Percentiles rank a stretch among this genome's conserved stretches.
phyloP scores from a whole-genome alignment of 2,888 invertebrate genomes.

The Melikaiella ostensackeni region DNA sequence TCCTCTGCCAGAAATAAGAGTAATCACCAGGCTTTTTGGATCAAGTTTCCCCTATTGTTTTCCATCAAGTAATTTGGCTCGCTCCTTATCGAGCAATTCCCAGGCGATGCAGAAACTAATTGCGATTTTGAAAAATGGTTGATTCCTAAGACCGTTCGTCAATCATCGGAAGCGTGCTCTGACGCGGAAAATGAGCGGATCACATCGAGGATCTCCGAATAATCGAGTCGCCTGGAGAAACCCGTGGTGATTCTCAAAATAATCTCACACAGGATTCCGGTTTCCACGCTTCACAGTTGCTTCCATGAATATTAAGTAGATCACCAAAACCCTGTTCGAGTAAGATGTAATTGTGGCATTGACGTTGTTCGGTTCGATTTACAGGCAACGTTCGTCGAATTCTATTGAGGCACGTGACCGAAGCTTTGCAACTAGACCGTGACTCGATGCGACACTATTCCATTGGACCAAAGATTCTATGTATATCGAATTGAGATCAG shows the following conservation, averaged over 20 bases:
- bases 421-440: constrained; percentile 18
- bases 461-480: background rate
- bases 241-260: background rate
- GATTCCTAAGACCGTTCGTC: background rate
- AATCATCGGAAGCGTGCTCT: constrained; percentile 21
- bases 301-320: constrained; percentile 28
- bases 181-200: constrained; percentile 29
- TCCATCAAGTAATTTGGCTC: background rate
- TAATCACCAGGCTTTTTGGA: background rate
- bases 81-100: constrained; percentile 4
- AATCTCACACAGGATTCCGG: background rate
- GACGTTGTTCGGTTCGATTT: background rate
- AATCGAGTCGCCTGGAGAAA: background rate
- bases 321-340: background rate
- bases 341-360: constrained; percentile 2
- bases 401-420: constrained; percentile 7
- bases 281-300: background rate
- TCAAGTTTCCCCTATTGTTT: constrained; percentile 34
- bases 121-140: constrained; percentile 30
- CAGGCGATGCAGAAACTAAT: constrained; percentile 36
- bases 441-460: constrained; percentile 25
- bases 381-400: background rate
- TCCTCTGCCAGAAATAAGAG: background rate
- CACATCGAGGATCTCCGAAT: background rate
- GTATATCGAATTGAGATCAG: constrained; percentile 24